Base-by-base conservation (phyloP, 2,113 vertebrate genomes). In the Seriola dumerili region DNA sequence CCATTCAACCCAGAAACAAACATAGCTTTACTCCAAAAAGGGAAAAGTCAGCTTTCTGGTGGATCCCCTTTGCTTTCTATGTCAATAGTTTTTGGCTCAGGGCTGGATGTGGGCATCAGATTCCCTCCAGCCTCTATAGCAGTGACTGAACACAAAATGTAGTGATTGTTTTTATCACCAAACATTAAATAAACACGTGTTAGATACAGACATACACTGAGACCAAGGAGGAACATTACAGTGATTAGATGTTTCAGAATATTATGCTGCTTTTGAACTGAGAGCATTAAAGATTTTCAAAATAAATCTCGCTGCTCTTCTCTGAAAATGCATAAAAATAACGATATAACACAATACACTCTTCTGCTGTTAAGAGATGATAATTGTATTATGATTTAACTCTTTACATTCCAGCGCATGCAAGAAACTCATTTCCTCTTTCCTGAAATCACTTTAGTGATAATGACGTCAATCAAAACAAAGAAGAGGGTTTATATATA, bases 1-100 rank as follows among this genome's bases (percentile, higher is more conserved):
- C 90, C 80, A 93, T 93, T 93, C 85, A 93, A 32, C 58, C 83
- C 79, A 87, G 69, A 93, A 93, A 93, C 90, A 93, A 93, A 94
- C 91, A 94, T 88, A 48, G 89, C 87, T 90, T 82, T 54, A 55
- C 84, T 84, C 72, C 83, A 61, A 86, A 90, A 64, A 62, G 86
- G 44, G 66, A 25, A 90, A 88, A 89, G 71, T 87, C 83, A 75
- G 78, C 84, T 89, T 90, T 91, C 80, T 88, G 89, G 69, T 77
- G 34, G 72, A 84, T 85, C 64, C 36, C 40, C 42, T 84, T 58
- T 78, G 80, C 73, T 73, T 76, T 82, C 34, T 68, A 3, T 82
- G 66, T 83, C 79, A 84, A 52, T 58, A 50, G 84, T 63, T 58
- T 83, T 75, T 71, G 59, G 65, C 63, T 83, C 58, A 23, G 4